Conservation (phyloP, 2,888 invertebrate species). For the Drosophila dives region DNA sequence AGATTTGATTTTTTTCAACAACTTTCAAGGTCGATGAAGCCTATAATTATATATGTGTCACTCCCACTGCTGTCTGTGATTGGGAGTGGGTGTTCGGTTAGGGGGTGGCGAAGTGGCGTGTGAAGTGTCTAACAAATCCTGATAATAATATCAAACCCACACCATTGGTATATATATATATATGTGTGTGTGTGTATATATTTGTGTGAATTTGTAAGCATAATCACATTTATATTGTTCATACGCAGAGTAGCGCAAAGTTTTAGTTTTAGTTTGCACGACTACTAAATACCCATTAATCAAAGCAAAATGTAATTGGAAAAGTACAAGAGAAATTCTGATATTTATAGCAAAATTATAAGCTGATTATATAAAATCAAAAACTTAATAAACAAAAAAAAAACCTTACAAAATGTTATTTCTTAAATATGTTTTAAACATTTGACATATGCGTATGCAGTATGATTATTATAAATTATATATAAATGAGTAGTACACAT, state of each 20-base stretch:
- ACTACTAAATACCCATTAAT: constrained; percentile 6
- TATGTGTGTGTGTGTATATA: not conserved
- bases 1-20: constrained; percentile 32
- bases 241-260: constrained; percentile 52
- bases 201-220: not conserved
- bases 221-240: constrained; percentile 44
- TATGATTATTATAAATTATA: not conserved
- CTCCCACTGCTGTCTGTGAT: constrained; percentile 2
- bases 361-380: not conserved
- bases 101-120: not conserved
- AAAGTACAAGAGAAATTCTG: too few species aligned
- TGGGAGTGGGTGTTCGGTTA: not conserved
- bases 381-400: not conserved
- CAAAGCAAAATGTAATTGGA: not conserved
- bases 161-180: constrained; percentile 1
- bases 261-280: not conserved
- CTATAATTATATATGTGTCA: constrained; percentile 31
- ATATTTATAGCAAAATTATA: not conserved
- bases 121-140: constrained; percentile 4
- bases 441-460: not conserved
- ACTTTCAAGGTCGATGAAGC: constrained; percentile 17
- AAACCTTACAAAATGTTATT: not conserved
- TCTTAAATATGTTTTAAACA: not conserved
- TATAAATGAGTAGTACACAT: not conserved
- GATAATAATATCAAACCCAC: constrained; percentile 14